Evolutionary conservation across 2,888 invertebrate species (phyloP).

Genomic region (Lobophora halterata): DNA sequence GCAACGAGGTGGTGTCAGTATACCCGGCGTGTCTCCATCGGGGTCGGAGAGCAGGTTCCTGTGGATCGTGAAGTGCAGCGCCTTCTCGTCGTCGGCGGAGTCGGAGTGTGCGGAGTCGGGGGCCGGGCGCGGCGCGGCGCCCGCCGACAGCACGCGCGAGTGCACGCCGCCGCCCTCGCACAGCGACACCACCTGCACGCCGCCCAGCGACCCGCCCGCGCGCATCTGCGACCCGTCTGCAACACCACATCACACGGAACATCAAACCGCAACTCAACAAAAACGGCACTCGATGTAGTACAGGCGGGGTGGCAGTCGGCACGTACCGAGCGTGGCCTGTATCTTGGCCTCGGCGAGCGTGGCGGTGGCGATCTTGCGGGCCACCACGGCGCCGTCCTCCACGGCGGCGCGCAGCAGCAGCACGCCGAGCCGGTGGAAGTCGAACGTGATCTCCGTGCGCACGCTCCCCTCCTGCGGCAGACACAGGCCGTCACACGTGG

Average conservation of each 20-base stretch:
- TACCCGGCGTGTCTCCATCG: constrained; percentile 46
- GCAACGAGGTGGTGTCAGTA: no score
- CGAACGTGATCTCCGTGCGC: constrained; percentile 92
- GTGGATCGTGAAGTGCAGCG: constrained; percentile 56
- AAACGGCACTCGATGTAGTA: no score
- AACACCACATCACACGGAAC: background rate
- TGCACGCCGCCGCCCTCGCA: constrained; percentile 91
- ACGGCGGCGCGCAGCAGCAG: constrained; percentile 90
- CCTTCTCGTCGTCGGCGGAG: constrained; percentile 46
- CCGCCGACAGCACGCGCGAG: constrained; percentile 92
- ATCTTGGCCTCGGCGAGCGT: constrained; percentile 95
- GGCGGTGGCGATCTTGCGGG: constrained; percentile 95
- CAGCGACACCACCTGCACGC: constrained; percentile 93
- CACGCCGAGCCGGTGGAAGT: constrained; percentile 95
- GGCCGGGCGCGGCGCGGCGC: constrained; percentile 84
- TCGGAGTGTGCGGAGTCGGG: constrained; percentile 39
- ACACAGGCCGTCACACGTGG: background rate
- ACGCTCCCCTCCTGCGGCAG: constrained; percentile 50
- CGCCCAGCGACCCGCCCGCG: constrained; percentile 94
- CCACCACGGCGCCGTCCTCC: constrained; percentile 85
- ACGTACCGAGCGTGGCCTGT: constrained; percentile 87
- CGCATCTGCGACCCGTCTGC: constrained; percentile 72
- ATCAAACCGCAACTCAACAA: no score
- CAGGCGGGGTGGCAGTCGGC: no score
- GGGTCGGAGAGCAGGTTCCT: constrained; percentile 38